A percentile compares a stretch with the other conserved stretches of the same genome.
Conservation (phyloP, 2,797 vertebrate species). For the Cirrhinus molitorella region DNA sequence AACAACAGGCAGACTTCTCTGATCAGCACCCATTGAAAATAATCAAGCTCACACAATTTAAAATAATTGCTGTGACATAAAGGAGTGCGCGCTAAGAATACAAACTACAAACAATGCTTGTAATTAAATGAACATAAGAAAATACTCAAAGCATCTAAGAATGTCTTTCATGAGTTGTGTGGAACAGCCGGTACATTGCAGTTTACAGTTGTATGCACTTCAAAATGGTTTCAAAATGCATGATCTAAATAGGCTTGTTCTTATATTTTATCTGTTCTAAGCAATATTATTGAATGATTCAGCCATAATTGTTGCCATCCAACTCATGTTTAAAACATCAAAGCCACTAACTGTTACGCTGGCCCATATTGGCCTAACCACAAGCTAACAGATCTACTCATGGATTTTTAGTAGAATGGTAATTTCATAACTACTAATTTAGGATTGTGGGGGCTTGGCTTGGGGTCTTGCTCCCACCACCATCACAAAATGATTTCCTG, state of each 20-base stretch:
- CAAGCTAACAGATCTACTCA: conserved; percentile 1
- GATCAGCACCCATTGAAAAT: conserved; percentile 34
- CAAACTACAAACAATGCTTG: not conserved
- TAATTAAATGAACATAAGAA: not conserved
- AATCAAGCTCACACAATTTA: conserved; percentile 26
- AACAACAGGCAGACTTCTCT: conserved; percentile 8
- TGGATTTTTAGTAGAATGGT: not conserved
- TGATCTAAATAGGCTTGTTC: conserved; percentile 6
- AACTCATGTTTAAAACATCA: not conserved
- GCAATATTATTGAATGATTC: conserved; percentile 6
- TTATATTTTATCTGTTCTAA: conserved; percentile 17
- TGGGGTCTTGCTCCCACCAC: not conserved
- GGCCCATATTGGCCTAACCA: not conserved
- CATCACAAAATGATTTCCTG: conserved; percentile 10
- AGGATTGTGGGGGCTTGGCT: not conserved
- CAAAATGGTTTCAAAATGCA: not conserved
- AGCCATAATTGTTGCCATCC: not conserved
- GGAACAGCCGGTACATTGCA: not conserved
- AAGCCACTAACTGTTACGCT: not conserved
- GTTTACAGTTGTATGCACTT: not conserved
- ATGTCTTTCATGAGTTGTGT: not conserved
- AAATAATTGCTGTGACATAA: conserved; percentile 29
- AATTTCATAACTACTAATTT: conserved; percentile 27
- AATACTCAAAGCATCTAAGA: not conserved
- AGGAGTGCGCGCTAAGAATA: not conserved